phyloP scores from a whole-genome alignment of 2,797 vertebrate genomes.

The Phataginus tetradactyla region DNA sequence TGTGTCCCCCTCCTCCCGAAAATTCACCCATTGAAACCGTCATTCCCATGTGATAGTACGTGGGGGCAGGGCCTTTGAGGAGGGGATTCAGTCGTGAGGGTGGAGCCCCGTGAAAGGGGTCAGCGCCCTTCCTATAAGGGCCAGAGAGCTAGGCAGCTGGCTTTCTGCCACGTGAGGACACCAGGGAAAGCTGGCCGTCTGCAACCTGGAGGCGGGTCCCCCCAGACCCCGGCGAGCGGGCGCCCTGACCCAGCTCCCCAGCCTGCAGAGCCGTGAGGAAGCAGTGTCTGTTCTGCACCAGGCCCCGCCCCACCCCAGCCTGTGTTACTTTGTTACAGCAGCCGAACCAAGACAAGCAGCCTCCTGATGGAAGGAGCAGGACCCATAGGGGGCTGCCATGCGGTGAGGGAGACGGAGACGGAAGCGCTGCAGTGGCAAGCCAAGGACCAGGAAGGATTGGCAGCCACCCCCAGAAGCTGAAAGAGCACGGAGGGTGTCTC shows the following conservation, averaged over 20 bases:
- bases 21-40: background rate
- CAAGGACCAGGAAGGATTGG: background rate
- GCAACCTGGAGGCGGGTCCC: rapidly evolving
- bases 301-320: background rate
- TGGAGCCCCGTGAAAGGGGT: background rate
- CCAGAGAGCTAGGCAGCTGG: rapidly evolving
- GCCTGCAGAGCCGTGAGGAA: too few species aligned
- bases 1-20: too few species aligned
- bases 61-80: background rate
- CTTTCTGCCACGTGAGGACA: background rate
- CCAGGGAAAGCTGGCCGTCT: rapidly evolving
- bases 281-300: too few species aligned
- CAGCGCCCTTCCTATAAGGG: background rate
- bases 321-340: background rate
- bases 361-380: background rate
- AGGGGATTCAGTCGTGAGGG: background rate
- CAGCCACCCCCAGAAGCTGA: background rate
- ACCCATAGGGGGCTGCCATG: rapidly evolving
- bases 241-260: background rate
- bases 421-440: rapidly evolving
- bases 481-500: background rate
- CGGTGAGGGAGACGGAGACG: rapidly evolving
- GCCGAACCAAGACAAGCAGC: background rate
- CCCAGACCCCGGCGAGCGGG: background rate
- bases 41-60: background rate